These are phyloP conservation scores for Rhopalosiphum nymphaeae DNA, from an alignment of 2,888 invertebrate species.

Conservation along the genomic window DNA sequence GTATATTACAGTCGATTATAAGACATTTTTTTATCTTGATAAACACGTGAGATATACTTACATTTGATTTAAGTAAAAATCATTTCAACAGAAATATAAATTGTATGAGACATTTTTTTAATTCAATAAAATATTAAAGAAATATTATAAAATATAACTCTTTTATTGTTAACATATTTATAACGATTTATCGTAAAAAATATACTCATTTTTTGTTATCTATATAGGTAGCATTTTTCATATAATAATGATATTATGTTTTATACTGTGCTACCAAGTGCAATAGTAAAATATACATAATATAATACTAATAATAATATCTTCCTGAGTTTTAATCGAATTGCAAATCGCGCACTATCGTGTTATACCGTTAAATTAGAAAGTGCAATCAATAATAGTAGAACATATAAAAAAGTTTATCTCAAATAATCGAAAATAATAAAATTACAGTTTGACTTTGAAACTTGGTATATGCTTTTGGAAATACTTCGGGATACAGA, in stretches of 20 bases:
- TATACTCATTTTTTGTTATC: no score
- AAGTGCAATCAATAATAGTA: not conserved
- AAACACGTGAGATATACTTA: not conserved
- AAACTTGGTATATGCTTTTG: not conserved
- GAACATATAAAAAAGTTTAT: not conserved
- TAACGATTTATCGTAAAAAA: no score
- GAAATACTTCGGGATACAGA: not conserved
- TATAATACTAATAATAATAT: no score
- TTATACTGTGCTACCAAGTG: no score
- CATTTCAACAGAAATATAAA: not conserved
- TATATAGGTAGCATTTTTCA: no score
- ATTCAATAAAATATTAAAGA: not conserved
- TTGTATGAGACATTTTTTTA: not conserved
- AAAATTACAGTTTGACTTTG: not conserved
- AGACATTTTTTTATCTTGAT: not conserved
- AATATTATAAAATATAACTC: not conserved
- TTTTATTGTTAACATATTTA: not conserved
- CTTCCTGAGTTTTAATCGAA: not conserved
- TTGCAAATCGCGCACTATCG: not conserved
- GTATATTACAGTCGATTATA: not conserved
- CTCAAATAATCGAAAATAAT: not conserved
- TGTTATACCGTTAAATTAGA: not conserved
- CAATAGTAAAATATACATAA: not conserved
- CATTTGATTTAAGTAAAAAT: not conserved
- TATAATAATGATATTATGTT: no score